Evolutionary conservation across 2,113 vertebrate genomes (phyloP).

Genomic region (Zapus hudsonius): DNA sequence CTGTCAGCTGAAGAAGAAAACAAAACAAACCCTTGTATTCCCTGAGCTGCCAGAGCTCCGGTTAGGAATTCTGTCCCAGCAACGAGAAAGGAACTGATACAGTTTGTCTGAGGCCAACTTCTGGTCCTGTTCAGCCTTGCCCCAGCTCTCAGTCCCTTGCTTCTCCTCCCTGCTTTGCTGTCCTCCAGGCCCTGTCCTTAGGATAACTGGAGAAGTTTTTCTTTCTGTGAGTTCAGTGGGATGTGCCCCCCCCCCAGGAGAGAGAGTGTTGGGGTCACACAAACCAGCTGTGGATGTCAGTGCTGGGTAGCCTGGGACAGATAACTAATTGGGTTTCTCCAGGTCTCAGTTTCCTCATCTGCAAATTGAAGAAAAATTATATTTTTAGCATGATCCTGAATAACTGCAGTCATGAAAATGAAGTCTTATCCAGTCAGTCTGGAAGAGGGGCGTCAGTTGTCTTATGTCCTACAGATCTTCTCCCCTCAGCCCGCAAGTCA

Average conservation of each 20-base stretch:
- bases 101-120: fast-evolving
- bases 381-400: too few species aligned
- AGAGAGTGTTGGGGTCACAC: background rate
- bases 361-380: background rate
- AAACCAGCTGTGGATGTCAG: background rate
- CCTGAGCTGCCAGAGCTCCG: too few species aligned
- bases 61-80: too few species aligned
- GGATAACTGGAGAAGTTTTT: background rate
- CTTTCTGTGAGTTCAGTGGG: too few species aligned
- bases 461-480: fast-evolving
- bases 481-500: background rate
- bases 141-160: background rate
- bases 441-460: too few species aligned
- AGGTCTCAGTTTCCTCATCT: background rate
- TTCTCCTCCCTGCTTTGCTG: background rate
- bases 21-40: too few species aligned
- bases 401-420: background rate
- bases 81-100: too few species aligned
- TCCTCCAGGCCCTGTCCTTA: background rate
- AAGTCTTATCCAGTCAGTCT: background rate
- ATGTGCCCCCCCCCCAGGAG: too few species aligned
- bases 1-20: too few species aligned
- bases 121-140: background rate
- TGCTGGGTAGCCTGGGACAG: background rate
- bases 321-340: background rate